These are phyloP conservation scores for Heterodera filipjevi DNA, from an alignment of 2,888 invertebrate genomes.

Conservation along the genomic window DNA sequence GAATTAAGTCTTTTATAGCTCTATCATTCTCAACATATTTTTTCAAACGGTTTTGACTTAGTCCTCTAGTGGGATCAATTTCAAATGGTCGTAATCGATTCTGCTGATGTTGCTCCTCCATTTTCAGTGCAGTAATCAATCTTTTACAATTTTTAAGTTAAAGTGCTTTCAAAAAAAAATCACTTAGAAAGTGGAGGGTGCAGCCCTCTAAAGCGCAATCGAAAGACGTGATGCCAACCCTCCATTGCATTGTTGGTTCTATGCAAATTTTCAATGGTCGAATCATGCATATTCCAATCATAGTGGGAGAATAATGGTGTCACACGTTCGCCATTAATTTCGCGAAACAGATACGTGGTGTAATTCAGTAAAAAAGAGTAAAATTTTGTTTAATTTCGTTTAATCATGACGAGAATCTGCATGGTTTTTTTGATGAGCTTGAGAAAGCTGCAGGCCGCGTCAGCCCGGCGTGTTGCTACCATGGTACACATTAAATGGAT, in stretches of 20 bases:
- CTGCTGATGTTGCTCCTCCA: conserved; percentile 11
- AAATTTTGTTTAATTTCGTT: too few relatives aligned
- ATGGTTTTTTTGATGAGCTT: too few relatives aligned
- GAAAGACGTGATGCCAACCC: neutral
- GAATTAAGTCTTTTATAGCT: conserved; percentile 6
- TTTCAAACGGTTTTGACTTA: neutral
- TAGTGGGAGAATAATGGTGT: neutral
- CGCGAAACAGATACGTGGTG: neutral
- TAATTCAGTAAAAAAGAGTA: too few relatives aligned
- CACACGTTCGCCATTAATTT: neutral
- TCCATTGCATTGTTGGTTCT: conserved; percentile 15
- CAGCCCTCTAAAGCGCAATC: neutral
- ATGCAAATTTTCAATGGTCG: neutral
- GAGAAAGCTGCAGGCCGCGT: too few relatives aligned
- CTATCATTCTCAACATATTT: neutral
- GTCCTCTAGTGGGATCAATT: conserved; percentile 6
- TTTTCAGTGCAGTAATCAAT: conserved; percentile 5
- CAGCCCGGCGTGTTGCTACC: too few relatives aligned
- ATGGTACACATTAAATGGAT: too few relatives aligned
- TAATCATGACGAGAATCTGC: too few relatives aligned
- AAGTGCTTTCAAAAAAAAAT: neutral
- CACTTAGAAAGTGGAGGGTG: neutral
- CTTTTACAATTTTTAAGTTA: neutral
- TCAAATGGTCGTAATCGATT: conserved; percentile 1
- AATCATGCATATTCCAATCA: conserved; percentile 18